phyloP scores from a whole-genome alignment of 1,140 invertebrate species.

The Drosophila azteca region DNA sequence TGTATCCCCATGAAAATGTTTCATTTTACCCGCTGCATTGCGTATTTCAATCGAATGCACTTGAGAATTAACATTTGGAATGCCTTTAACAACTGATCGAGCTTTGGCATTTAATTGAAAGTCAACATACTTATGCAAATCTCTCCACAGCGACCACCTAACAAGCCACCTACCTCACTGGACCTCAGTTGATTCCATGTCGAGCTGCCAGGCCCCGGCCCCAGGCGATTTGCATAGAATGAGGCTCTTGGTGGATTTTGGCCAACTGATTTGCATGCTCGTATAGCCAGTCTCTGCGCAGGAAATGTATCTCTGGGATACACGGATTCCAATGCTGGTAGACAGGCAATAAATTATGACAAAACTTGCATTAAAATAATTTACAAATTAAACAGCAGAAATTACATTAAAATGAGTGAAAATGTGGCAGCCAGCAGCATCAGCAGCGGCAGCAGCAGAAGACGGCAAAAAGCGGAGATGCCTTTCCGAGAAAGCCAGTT shows the following conservation, averaged over 20 bases:
- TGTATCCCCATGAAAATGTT: not conserved
- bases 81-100: conserved; percentile 70
- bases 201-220: too few species aligned
- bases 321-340: conserved; percentile 6
- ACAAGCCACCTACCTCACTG: conserved; percentile 43
- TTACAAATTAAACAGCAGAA: conserved; percentile 77
- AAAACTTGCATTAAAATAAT: conserved; percentile 64
- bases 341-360: conserved; percentile 60
- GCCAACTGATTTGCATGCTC: conserved; percentile 62
- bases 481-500: conserved; percentile 75
- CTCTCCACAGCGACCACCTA: conserved; percentile 39
- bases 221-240: conserved; percentile 71
- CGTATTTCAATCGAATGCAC: conserved; percentile 60
- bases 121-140: conserved; percentile 80
- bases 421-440: conserved; percentile 35
- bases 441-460: conserved; percentile 8
- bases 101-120: conserved; percentile 78
- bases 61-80: conserved; percentile 81
- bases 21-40: conserved; percentile 15
- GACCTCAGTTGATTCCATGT: conserved; percentile 1
- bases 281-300: not conserved
- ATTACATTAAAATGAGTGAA: conserved; percentile 78
- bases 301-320: conserved; percentile 26
- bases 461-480: conserved; percentile 59
- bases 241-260: conserved; percentile 30